Evolutionary conservation across 1,140 invertebrate genomes (phyloP).

Genomic region (Phenacoccus solenopsis): DNA sequence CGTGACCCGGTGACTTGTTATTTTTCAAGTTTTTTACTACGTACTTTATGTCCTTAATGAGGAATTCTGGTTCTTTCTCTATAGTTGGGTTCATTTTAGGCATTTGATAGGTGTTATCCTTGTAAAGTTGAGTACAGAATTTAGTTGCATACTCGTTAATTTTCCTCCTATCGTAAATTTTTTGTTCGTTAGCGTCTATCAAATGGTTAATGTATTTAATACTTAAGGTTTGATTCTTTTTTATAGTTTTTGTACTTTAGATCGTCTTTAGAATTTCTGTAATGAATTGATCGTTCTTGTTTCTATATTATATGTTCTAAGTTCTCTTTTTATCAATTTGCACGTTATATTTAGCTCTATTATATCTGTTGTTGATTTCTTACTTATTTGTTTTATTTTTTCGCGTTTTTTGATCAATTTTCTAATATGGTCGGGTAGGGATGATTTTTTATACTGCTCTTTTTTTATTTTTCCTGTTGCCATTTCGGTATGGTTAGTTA

Average conservation of each 20-base stretch:
- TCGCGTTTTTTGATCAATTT: background rate
- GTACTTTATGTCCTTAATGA: too few species aligned
- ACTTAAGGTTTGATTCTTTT: background rate
- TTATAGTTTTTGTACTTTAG: background rate
- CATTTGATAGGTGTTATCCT: too few species aligned
- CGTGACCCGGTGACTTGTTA: slow-evolving; percentile 19
- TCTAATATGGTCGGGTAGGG: too few species aligned
- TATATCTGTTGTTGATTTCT: background rate
- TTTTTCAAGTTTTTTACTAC: slow-evolving; percentile 7
- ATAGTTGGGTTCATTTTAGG: too few species aligned
- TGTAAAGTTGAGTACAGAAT: background rate
- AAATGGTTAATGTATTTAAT: background rate
- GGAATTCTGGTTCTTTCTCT: too few species aligned
- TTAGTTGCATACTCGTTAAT: background rate
- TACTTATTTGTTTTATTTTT: background rate
- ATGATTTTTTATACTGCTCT: too few species aligned
- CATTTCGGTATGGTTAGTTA: too few species aligned
- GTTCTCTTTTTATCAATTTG: background rate
- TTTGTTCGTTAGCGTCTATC: background rate
- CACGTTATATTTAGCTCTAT: background rate
- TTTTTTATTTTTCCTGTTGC: too few species aligned
- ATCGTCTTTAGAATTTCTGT: background rate
- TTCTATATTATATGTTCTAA: background rate
- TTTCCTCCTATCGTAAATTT: background rate
- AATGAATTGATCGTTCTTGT: background rate